phyloP scores from a whole-genome alignment of 2,113 vertebrate species.

The Datnioides undecimradiatus region DNA sequence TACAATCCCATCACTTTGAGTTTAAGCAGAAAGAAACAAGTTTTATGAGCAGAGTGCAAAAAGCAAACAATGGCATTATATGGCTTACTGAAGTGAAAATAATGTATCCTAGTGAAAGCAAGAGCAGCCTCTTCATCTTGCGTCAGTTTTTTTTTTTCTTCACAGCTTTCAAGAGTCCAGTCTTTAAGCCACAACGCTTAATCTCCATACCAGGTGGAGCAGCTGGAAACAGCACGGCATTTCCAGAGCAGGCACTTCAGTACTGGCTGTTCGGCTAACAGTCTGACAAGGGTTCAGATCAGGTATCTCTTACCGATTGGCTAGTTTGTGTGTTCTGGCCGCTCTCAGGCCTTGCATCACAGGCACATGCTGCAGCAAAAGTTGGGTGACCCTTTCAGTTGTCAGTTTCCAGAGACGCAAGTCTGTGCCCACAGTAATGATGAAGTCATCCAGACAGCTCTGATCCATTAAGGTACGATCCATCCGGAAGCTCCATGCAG shows the following conservation, averaged over 20 bases:
- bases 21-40: slow-evolving; percentile 36
- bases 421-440: background rate
- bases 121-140: slow-evolving; percentile 30
- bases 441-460: background rate
- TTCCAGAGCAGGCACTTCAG: slow-evolving; percentile 80
- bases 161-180: slow-evolving; percentile 63
- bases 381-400: background rate
- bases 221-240: slow-evolving; percentile 53
- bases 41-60: slow-evolving; percentile 70
- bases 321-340: background rate
- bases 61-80: slow-evolving; percentile 72
- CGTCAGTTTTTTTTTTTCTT: slow-evolving; percentile 40
- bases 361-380: slow-evolving; percentile 27
- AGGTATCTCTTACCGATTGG: slow-evolving; percentile 30
- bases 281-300: slow-evolving; percentile 45
- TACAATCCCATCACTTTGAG: slow-evolving; percentile 1
- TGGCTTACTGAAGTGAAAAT: slow-evolving; percentile 73
- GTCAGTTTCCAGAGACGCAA: background rate
- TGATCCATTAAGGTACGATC: slow-evolving; percentile 22
- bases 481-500: background rate
- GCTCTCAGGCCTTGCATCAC: background rate
- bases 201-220: slow-evolving; percentile 42
- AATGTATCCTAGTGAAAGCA: slow-evolving; percentile 49
- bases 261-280: slow-evolving; percentile 43
- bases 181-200: slow-evolving; percentile 49